Evolutionary conservation across 1,140 invertebrate genomes (phyloP).

Genomic region (Hyles vespertilio): DNA sequence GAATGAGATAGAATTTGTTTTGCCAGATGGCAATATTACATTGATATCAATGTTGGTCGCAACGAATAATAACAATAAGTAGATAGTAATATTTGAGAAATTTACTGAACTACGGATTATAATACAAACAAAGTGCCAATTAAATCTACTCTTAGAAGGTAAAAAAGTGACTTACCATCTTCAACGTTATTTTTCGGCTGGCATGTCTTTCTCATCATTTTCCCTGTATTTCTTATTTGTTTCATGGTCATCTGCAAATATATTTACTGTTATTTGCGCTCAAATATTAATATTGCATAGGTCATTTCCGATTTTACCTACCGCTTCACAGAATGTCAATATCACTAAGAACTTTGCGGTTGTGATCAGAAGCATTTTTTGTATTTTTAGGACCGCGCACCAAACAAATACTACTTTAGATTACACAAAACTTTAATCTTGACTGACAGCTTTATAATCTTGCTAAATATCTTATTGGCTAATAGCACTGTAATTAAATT

Average conservation of each 20-base stretch:
- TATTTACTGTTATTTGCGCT: neutral
- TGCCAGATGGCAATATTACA: no score
- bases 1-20: no score
- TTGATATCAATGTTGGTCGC: no score
- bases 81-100: no score
- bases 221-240: constrained; percentile 60
- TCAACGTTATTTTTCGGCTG: constrained; percentile 61
- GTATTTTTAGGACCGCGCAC: neutral
- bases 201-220: constrained; percentile 65
- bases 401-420: neutral
- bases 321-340: constrained; percentile 43
- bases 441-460: constrained; percentile 38
- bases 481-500: constrained; percentile 27
- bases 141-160: no score
- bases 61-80: no score
- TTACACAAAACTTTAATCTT: constrained; percentile 29
- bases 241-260: constrained; percentile 54
- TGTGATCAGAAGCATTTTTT: constrained; percentile 1
- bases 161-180: constrained; percentile 39
- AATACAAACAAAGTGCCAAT: no score
- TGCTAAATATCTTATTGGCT: constrained; percentile 30
- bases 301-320: constrained; percentile 24
- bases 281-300: no score
- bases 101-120: no score
- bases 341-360: constrained; percentile 18